A percentile compares a stretch with the other conserved stretches of the same genome.
phyloP scores from a whole-genome alignment of 2,113 vertebrate genomes.

The Gymnogyps californianus region DNA sequence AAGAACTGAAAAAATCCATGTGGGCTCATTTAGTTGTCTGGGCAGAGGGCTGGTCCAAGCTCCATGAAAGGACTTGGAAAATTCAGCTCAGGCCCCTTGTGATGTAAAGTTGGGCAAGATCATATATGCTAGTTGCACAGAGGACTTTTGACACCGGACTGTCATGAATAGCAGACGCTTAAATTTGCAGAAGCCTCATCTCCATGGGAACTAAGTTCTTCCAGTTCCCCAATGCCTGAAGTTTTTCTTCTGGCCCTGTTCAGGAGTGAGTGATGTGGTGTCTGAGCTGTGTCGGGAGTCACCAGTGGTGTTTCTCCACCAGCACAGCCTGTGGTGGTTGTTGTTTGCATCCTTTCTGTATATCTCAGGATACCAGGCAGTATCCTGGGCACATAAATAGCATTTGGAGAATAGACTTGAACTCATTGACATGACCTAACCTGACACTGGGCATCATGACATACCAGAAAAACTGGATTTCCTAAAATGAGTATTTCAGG shows the following conservation, averaged over 20 bases:
- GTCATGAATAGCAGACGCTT: neutral
- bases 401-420: neutral
- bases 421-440: neutral
- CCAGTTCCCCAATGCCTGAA: neutral
- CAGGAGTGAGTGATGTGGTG: neutral
- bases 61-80: neutral
- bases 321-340: neutral
- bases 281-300: neutral
- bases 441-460: neutral
- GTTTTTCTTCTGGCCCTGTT: neutral
- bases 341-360: neutral
- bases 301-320: neutral
- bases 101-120: neutral
- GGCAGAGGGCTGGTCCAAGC: neutral
- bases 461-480: neutral
- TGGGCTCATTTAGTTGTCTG: neutral
- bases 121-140: neutral
- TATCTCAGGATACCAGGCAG: neutral
- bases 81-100: neutral
- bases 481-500: neutral
- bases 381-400: neutral
- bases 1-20: neutral
- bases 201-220: neutral
- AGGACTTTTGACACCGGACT: neutral
- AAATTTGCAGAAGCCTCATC: neutral